Conservation (phyloP, 2,888 invertebrate genomes). For the Caenorhabditis zanzibari region DNA sequence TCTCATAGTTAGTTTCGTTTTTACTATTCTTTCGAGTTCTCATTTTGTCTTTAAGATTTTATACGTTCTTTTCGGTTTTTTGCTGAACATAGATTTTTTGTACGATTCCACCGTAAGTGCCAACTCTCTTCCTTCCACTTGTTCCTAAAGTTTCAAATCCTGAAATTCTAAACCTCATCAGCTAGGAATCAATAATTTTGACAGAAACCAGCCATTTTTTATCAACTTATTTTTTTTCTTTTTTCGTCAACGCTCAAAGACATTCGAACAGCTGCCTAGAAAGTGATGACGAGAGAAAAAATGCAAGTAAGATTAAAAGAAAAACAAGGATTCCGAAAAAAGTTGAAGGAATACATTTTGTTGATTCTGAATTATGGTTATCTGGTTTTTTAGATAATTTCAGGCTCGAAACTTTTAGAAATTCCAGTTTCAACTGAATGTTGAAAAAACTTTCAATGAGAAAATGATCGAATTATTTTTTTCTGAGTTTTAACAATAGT, state of each 20-base stretch:
- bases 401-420: no score
- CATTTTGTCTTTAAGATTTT: background rate
- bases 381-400: no score
- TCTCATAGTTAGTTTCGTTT: background rate
- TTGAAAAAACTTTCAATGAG: no score
- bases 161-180: background rate
- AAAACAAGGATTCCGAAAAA: conserved; percentile 7
- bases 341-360: background rate
- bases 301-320: background rate
- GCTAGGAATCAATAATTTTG: background rate
- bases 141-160: background rate
- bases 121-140: background rate
- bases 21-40: conserved; percentile 4
- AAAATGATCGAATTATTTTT: no score
- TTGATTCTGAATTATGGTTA: background rate
- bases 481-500: no score
- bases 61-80: background rate
- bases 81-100: background rate
- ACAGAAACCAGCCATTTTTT: conserved; percentile 18
- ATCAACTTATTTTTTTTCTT: conserved; percentile 12
- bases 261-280: conserved; percentile 44
- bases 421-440: no score
- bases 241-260: conserved; percentile 1
- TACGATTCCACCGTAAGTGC: no score
- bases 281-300: conserved; percentile 37